Conservation (phyloP, 2,797 vertebrate species). For the Malacoraja senta region DNA sequence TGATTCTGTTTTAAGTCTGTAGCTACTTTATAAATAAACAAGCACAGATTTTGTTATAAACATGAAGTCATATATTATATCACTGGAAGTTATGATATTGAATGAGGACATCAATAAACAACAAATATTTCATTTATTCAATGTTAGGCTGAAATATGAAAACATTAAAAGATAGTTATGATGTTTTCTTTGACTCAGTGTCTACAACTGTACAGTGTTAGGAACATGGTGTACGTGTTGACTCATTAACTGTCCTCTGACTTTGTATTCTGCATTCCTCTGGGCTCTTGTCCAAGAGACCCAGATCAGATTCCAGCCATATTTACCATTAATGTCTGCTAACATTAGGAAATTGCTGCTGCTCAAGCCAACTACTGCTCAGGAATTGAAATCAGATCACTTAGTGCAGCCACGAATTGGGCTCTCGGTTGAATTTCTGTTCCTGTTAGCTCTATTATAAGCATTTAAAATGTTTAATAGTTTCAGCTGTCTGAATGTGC, state of each 20-base stretch:
- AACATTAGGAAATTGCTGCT: slow-evolving; percentile 62
- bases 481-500: neutral
- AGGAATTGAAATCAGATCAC: slow-evolving; percentile 73
- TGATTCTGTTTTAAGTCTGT: neutral
- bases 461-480: neutral
- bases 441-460: neutral
- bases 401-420: slow-evolving; percentile 51
- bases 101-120: neutral
- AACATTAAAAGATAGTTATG: neutral
- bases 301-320: slow-evolving; percentile 63
- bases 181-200: slow-evolving; percentile 11
- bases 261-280: slow-evolving; percentile 50
- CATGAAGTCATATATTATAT: neutral
- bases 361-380: slow-evolving; percentile 62
- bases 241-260: slow-evolving; percentile 46
- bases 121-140: neutral
- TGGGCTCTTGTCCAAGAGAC: slow-evolving; percentile 63
- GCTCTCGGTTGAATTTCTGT: neutral
- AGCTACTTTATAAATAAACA: neutral
- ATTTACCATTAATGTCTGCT: slow-evolving; percentile 65
- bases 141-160: neutral
- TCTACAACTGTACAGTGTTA: neutral
- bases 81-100: neutral
- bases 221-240: slow-evolving; percentile 44
- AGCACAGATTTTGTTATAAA: neutral